Evolutionary conservation across 2,888 invertebrate species (phyloP).

Genomic region (Plemyria rubiginata): DNA sequence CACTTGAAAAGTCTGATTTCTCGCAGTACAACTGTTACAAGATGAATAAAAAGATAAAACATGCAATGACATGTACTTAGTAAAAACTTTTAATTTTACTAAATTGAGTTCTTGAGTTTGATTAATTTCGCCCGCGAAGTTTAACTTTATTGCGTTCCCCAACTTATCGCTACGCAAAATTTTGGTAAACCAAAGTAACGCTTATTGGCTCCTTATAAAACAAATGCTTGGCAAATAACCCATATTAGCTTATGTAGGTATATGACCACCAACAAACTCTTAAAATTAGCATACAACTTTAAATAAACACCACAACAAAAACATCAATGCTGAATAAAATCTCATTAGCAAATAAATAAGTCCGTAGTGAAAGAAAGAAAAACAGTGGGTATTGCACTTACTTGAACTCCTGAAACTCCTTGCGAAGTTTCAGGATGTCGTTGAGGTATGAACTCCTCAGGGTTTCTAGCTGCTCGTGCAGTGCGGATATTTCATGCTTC

Average conservation of each 20-base stretch:
- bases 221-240: background rate
- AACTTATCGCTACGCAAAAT: background rate
- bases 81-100: too few relatives aligned
- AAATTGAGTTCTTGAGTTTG: too few relatives aligned
- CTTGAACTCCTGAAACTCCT: slow-evolving; percentile 69
- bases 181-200: background rate
- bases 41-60: too few relatives aligned
- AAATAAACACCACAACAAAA: background rate
- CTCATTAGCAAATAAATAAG: background rate
- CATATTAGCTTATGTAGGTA: too few relatives aligned
- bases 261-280: too few relatives aligned
- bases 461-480: slow-evolving; percentile 62
- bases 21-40: too few relatives aligned
- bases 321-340: background rate
- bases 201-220: background rate
- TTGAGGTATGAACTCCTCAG: slow-evolving; percentile 59
- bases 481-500: slow-evolving; percentile 54
- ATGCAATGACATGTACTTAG: too few relatives aligned
- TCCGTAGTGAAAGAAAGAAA: background rate
- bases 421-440: slow-evolving; percentile 60
- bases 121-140: too few relatives aligned
- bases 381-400: slow-evolving; percentile 55
- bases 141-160: background rate
- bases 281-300: background rate
- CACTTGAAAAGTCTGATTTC: too few relatives aligned